Evolutionary conservation across 2,888 invertebrate genomes (phyloP), one percentile per base, ranked within the genome.

Genomic region (Platerodrilus igneus): DNA sequence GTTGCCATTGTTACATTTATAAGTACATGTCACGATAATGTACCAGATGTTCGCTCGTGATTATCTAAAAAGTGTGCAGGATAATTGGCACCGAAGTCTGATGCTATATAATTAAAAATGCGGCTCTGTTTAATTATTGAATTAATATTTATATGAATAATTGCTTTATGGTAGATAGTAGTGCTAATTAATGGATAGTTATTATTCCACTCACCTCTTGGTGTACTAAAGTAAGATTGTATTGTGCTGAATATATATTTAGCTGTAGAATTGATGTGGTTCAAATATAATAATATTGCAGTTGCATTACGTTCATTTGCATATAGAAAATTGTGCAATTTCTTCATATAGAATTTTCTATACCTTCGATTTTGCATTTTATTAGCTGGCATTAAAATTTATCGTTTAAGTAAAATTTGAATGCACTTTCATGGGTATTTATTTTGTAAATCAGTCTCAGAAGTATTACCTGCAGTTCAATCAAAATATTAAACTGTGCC

Each of bases 171-270:
- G 48, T 52, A 53, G 49, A 47, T 50, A 42, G 22, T 51, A 47
- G 47, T 35, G 34, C 46, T 58, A 58, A 55, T 54, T n/a, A n/a
- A n/a, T 60, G 61, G 63, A 63, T 53, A 63, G 61, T 64, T 62
- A 58, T 55, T 59, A 59, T 57, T 59, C 58, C 61, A 62, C 58
- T 60, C 49, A 51, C 52, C 53, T 64, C 62, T 57, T 66, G n/a
- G 63, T 66, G 65, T 56, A 58, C 62, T 64, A 63, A 62, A 58
- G 62, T 65, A 58, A 60, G 55, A 55, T 63, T 62, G 62, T 63
- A 59, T 61, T 63, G 62, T 63, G 58, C 55, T 61, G 56, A 48
- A 56, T 58, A 55, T 52, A 52, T 55, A 52, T 62, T 60, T 53
- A 62, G 59, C 63, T 60, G 57, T 57, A 51, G 55, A 53, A 60